Evolutionary conservation across 2,888 invertebrate genomes (phyloP).

Genomic region (Strigamia maritima): DNA sequence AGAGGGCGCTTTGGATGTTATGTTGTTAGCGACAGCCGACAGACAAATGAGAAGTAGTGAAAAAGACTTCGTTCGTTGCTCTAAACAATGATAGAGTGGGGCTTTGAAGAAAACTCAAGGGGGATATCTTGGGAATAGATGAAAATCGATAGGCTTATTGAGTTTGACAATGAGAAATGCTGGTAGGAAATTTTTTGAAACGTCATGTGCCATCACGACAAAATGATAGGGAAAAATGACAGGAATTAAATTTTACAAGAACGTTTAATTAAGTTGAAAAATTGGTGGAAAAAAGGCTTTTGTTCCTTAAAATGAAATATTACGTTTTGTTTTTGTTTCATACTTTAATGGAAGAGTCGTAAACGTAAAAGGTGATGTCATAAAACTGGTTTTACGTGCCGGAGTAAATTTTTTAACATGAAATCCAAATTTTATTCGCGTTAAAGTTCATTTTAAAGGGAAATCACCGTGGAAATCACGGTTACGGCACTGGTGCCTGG

Average conservation of each 20-base stretch:
- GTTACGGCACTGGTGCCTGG: too few relatives aligned
- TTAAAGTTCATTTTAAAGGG: background rate
- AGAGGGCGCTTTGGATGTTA: background rate
- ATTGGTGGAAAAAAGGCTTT: too few relatives aligned
- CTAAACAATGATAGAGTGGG: background rate
- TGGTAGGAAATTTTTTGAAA: too few relatives aligned
- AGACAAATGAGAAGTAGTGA: background rate
- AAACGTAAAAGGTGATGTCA: too few relatives aligned
- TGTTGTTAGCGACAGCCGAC: background rate
- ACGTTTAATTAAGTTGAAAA: too few relatives aligned
- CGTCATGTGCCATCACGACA: too few relatives aligned
- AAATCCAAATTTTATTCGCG: background rate
- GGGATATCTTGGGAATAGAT: background rate
- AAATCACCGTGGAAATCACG: too few relatives aligned
- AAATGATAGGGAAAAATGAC: too few relatives aligned
- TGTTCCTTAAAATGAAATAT: too few relatives aligned
- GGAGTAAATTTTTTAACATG: background rate
- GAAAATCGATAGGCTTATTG: slow-evolving; percentile 6
- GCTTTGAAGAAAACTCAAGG: background rate
- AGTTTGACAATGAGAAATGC: background rate
- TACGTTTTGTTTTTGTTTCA: too few relatives aligned
- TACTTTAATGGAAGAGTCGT: background rate
- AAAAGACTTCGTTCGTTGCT: background rate
- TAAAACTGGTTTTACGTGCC: background rate
- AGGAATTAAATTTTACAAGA: too few relatives aligned